Base-by-base conservation (phyloP, 2,888 invertebrate species). In the Caenorhabditis zanzibari region DNA sequence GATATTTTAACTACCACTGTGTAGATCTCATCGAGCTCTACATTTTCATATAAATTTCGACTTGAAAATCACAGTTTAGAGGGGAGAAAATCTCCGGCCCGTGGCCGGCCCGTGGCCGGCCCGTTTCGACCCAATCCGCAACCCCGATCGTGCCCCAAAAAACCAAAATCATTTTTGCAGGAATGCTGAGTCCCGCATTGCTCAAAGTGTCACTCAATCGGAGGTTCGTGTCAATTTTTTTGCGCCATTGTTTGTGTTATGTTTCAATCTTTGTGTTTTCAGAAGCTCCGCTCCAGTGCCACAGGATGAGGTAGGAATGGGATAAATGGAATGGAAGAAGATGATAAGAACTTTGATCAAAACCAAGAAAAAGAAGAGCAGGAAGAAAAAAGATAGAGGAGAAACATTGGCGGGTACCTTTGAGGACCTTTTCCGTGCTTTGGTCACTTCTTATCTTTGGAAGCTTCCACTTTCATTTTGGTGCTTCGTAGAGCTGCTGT, bases 131-230 rank as follows among this genome's bases (percentile, higher is more conserved):
- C n/a, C n/a, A n/a, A n/a, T n/a, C n/a, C n/a, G n/a, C n/a, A n/a
- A n/a, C n/a, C n/a, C n/a, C n/a, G n/a, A n/a, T n/a, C n/a, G n/a
- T n/a, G n/a, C n/a, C 58, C 66, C 58, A 32, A 76, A 49, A 76
- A 59, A 63, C 52, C 47, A 68, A 35, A 54, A 47, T 28, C n/a
- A 61, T 35, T 64, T 79, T 79, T 79, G 79, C 79, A 79, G 74
- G 61, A 84, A 84, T 84, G 83, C 75, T 84, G 72, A 84, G 83
- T 54, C 83, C 83, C n/a, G 83, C 83, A 44, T 54, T 84, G 66
- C 80, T 84, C 64, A 84, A 84, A 80, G 83, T 80, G 69, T 84
- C 83, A 75, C 64, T 84, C 68, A 84, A 80, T 59, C 69, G 83
- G 26, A 84, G 83, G 76, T 80, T 69, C 47, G 71, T 75, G 24